These are phyloP conservation scores for Dendroctonus valens DNA, from an alignment of 1,140 invertebrate species.

Conservation along the genomic window DNA sequence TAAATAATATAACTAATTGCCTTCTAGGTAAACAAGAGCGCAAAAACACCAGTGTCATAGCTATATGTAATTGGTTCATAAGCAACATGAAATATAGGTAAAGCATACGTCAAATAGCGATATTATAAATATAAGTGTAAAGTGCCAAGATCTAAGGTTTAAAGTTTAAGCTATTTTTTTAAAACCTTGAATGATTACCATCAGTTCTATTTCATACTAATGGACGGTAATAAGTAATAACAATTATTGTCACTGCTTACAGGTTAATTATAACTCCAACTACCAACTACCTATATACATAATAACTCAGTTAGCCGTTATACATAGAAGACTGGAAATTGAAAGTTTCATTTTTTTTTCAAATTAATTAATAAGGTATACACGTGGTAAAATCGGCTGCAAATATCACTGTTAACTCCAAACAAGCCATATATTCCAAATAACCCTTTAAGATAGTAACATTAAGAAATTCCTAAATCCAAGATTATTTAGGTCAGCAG, in stretches of 20 bases:
- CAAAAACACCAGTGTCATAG: slow-evolving; percentile 10
- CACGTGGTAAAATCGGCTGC: too few relatives aligned
- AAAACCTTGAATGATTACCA: slow-evolving; percentile 18
- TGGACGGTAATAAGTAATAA: slow-evolving; percentile 13
- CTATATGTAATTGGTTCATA: slow-evolving; percentile 6
- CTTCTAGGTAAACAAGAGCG: slow-evolving; percentile 11
- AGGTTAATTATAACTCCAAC: background rate
- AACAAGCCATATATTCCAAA: too few relatives aligned
- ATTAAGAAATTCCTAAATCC: too few relatives aligned
- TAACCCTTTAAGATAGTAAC: too few relatives aligned
- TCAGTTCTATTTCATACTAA: slow-evolving; percentile 10
- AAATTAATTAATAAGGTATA: too few relatives aligned
- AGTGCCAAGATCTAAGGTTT: slow-evolving; percentile 16
- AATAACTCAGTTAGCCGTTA: too few relatives aligned
- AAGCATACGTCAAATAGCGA: slow-evolving; percentile 10
- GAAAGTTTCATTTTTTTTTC: too few relatives aligned
- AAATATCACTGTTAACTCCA: too few relatives aligned
- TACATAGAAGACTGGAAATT: too few relatives aligned
- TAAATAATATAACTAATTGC: slow-evolving; percentile 12
- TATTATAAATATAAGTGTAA: slow-evolving; percentile 11
- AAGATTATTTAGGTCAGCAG: too few relatives aligned
- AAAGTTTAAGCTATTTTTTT: slow-evolving; percentile 25
- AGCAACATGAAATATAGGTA: slow-evolving; percentile 11
- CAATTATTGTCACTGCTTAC: slow-evolving; percentile 6
- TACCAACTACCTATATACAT: too few relatives aligned